Conservation (phyloP, 64 coral and sea anemone genomes). For the Montipora foliosa region DNA sequence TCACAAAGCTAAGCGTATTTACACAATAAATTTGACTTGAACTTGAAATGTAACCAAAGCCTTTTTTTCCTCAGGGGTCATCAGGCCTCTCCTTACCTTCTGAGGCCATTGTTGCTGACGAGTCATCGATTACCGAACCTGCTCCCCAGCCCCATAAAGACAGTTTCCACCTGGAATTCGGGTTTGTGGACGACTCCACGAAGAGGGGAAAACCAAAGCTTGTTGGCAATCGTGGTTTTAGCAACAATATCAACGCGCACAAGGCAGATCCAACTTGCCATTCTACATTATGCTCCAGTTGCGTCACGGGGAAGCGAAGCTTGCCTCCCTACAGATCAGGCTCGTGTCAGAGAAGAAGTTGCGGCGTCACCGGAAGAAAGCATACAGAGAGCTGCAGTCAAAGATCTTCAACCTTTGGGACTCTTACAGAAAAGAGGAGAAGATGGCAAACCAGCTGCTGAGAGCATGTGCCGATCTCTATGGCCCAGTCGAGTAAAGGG, state of each 20-base stretch:
- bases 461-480: background rate
- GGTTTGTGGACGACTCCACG: no score
- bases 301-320: constrained; percentile 1
- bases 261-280: background rate
- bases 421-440: background rate
- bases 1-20: no score
- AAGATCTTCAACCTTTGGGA: constrained; percentile 24
- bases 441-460: background rate
- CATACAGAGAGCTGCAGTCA: background rate
- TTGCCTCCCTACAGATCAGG: constrained; percentile 49
- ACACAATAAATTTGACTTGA: no score
- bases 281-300: constrained; percentile 44
- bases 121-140: no score
- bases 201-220: no score
- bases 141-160: no score
- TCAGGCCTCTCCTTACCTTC: no score
- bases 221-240: no score
- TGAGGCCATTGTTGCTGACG: no score
- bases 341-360: constrained; percentile 59
- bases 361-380: background rate
- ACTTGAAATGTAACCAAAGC: no score
- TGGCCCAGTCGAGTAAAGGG: background rate
- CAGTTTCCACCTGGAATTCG: no score
- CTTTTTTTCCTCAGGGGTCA: no score
- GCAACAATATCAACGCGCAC: background rate